Evolutionary conservation across 2,888 invertebrate species (phyloP).

Genomic region (Melinaea menophilus): DNA sequence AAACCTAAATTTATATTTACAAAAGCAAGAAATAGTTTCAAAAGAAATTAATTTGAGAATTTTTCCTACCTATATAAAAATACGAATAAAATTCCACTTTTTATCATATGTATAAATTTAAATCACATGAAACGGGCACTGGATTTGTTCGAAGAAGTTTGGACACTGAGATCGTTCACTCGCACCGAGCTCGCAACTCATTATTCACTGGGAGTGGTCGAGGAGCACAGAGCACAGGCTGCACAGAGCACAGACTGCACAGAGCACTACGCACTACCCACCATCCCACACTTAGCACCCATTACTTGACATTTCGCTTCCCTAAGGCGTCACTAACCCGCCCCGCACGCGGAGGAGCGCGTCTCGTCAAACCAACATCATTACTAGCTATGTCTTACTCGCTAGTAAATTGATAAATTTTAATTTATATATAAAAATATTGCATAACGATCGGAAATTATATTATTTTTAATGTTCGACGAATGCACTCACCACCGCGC

Average conservation of each 20-base stretch:
- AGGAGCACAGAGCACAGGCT: neutral
- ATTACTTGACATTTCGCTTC: slow-evolving; percentile 44
- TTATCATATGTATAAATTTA: slow-evolving; percentile 51
- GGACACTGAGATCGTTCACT: slow-evolving; percentile 71
- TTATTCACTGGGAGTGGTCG: slow-evolving; percentile 49
- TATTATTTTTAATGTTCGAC: slow-evolving; percentile 27
- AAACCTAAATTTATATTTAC: slow-evolving; percentile 71
- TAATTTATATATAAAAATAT: slow-evolving; percentile 61
- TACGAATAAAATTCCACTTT: slow-evolving; percentile 65
- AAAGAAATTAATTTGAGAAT: slow-evolving; percentile 65
- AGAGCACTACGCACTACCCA: slow-evolving; percentile 26
- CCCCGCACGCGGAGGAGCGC: slow-evolving; percentile 42
- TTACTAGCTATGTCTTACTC: slow-evolving; percentile 39
- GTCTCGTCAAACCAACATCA: slow-evolving; percentile 33
- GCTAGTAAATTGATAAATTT: slow-evolving; percentile 56
- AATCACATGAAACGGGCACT: slow-evolving; percentile 73
- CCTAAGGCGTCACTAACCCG: slow-evolving; percentile 54
- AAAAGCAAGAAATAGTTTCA: slow-evolving; percentile 70
- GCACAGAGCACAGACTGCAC: slow-evolving; percentile 9
- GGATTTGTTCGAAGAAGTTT: slow-evolving; percentile 68
- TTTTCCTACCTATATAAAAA: slow-evolving; percentile 72
- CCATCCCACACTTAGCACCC: slow-evolving; percentile 67
- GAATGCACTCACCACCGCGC: slow-evolving; percentile 18
- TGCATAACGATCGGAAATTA: slow-evolving; percentile 37
- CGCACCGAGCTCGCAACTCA: slow-evolving; percentile 34